A percentile compares a stretch with the other conserved stretches of the same genome.
Evolutionary conservation across 2,888 invertebrate species (phyloP).

Genomic region (Protula sp.): DNA sequence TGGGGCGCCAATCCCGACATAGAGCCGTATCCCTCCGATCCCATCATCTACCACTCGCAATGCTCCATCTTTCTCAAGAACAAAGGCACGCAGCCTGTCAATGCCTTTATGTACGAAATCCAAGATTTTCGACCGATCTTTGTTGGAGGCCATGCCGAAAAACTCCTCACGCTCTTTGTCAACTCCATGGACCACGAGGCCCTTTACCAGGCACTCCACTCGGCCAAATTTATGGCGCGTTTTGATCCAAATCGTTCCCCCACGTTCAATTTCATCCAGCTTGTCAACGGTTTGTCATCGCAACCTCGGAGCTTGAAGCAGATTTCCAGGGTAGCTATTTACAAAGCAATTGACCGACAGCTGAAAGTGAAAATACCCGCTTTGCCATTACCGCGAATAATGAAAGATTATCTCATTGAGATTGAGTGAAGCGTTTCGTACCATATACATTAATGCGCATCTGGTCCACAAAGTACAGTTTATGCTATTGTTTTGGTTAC

Average conservation of each 20-base stretch:
- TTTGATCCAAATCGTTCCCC: slow-evolving; percentile 59
- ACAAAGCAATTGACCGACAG: slow-evolving; percentile 63
- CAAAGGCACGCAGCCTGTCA: slow-evolving; percentile 56
- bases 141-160: slow-evolving; percentile 63
- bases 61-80: slow-evolving; percentile 59
- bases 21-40: slow-evolving; percentile 58
- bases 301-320: slow-evolving; percentile 69
- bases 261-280: slow-evolving; percentile 33
- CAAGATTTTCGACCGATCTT: slow-evolving; percentile 60
- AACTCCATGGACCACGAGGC: slow-evolving; percentile 64
- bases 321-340: slow-evolving; percentile 66
- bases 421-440: slow-evolving; percentile 14
- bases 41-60: slow-evolving; percentile 58
- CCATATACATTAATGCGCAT: too few relatives aligned
- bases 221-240: slow-evolving; percentile 60
- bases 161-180: slow-evolving; percentile 59
- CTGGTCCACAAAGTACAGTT: too few relatives aligned
- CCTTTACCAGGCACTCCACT: slow-evolving; percentile 65
- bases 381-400: slow-evolving; percentile 64
- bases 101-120: slow-evolving; percentile 65
- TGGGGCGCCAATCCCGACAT: slow-evolving; percentile 71
- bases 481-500: too few relatives aligned
- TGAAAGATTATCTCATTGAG: slow-evolving; percentile 67
- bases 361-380: slow-evolving; percentile 65
- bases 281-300: slow-evolving; percentile 64